phyloP scores from a whole-genome alignment of 2,888 invertebrate species.

The Hanleya hanleyi region DNA sequence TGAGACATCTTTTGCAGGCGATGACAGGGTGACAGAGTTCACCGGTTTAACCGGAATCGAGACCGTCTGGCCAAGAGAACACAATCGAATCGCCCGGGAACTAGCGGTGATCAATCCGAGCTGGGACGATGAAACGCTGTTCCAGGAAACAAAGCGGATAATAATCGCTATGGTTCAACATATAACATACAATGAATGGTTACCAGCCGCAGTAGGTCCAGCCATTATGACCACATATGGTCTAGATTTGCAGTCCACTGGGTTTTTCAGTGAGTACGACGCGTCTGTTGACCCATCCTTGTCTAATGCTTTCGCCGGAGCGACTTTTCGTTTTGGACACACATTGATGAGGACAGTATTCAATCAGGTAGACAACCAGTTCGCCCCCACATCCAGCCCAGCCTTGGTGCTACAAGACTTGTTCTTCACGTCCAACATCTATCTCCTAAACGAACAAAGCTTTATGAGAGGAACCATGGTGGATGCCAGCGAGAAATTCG shows the following conservation, averaged over 20 bases:
- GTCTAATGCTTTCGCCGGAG: constrained; percentile 56
- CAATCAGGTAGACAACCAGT: neutral
- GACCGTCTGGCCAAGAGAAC: constrained; percentile 87
- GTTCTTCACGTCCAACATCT: neutral
- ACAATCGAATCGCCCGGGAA: constrained; percentile 82
- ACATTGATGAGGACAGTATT: constrained; percentile 25
- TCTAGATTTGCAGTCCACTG: neutral
- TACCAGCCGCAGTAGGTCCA: constrained; percentile 10
- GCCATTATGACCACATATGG: neutral
- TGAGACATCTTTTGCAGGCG: too few species aligned
- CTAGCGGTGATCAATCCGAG: constrained; percentile 81
- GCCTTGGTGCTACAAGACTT: neutral
- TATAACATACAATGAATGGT: constrained; percentile 24
- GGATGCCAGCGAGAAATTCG: neutral
- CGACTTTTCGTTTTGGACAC: constrained; percentile 62
- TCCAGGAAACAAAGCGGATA: constrained; percentile 76
- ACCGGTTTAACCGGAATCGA: constrained; percentile 89
- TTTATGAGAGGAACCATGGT: neutral
- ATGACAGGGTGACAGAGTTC: constrained; percentile 89
- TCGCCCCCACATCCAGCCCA: neutral
- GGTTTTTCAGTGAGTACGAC: constrained; percentile 2
- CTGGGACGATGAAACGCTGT: constrained; percentile 90
- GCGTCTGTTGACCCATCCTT: constrained; percentile 47
- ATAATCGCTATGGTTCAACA: constrained; percentile 38
- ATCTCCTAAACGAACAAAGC: neutral